Conservation (phyloP, 2,888 invertebrate species). For the Gibbula magus region DNA sequence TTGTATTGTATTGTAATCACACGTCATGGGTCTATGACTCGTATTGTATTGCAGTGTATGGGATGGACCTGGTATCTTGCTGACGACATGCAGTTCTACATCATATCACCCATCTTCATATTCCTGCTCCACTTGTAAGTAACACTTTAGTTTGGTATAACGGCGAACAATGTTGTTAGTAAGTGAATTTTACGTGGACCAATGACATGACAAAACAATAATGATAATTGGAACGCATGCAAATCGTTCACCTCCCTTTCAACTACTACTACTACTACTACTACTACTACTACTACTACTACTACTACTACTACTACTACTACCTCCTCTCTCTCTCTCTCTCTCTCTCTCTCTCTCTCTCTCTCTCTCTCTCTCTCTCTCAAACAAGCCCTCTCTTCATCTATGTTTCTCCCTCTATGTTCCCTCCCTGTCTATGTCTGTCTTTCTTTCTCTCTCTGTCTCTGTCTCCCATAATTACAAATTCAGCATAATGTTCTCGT, state of each 20-base stretch:
- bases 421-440: too few species aligned
- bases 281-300: too few species aligned
- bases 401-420: too few species aligned
- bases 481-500: too few species aligned
- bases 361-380: background rate
- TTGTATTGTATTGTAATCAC: too few species aligned
- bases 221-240: background rate
- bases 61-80: slow-evolving; percentile 69
- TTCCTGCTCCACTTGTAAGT: slow-evolving; percentile 58
- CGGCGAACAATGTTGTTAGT: background rate
- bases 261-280: background rate
- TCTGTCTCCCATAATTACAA: too few species aligned
- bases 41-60: slow-evolving; percentile 61
- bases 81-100: slow-evolving; percentile 68
- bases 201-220: background rate
- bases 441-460: too few species aligned
- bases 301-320: too few species aligned
- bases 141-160: background rate
- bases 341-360: too few species aligned
- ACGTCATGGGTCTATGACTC: background rate
- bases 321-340: too few species aligned
- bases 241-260: background rate
- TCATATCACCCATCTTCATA: slow-evolving; percentile 61
- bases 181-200: background rate
- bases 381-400: too few species aligned